phyloP scores from a whole-genome alignment of 2,797 vertebrate genomes.

The Xiphorhynchus erythropygius region DNA sequence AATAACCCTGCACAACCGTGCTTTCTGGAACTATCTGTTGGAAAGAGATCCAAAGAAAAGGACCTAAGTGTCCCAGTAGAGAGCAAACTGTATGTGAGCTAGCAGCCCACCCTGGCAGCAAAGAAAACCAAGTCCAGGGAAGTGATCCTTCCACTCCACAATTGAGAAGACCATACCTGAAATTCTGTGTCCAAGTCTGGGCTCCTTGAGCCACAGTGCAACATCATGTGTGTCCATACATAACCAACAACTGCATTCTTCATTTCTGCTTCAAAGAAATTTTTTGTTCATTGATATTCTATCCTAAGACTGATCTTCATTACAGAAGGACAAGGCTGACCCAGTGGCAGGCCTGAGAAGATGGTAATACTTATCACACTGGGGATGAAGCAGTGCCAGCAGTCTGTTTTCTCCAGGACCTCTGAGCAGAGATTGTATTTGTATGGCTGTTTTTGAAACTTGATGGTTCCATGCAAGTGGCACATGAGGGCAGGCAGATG shows the following conservation, averaged over 20 bases:
- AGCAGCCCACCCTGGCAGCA: neutral
- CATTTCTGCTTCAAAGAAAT: neutral
- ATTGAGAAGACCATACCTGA: neutral
- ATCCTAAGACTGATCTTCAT: neutral
- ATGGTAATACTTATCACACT: too few relatives aligned
- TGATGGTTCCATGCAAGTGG: neutral
- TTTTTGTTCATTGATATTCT: neutral
- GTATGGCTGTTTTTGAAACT: neutral
- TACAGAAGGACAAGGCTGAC: neutral
- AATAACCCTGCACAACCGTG: neutral
- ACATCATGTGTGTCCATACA: rapidly evolving
- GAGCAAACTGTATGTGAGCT: neutral
- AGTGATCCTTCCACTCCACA: rapidly evolving
- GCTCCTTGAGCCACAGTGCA: neutral
- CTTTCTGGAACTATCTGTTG: neutral
- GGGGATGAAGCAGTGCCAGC: neutral
- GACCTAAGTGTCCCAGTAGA: neutral
- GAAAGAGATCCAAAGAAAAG: neutral
- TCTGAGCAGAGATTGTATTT: neutral
- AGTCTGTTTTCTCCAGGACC: neutral
- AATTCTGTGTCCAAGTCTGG: neutral
- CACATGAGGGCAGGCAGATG: neutral
- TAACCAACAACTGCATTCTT: neutral
- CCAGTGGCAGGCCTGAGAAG: neutral
- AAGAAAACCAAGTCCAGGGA: neutral